Base-by-base conservation (phyloP, 2,797 vertebrate genomes). In the Lagodon rhomboides region DNA sequence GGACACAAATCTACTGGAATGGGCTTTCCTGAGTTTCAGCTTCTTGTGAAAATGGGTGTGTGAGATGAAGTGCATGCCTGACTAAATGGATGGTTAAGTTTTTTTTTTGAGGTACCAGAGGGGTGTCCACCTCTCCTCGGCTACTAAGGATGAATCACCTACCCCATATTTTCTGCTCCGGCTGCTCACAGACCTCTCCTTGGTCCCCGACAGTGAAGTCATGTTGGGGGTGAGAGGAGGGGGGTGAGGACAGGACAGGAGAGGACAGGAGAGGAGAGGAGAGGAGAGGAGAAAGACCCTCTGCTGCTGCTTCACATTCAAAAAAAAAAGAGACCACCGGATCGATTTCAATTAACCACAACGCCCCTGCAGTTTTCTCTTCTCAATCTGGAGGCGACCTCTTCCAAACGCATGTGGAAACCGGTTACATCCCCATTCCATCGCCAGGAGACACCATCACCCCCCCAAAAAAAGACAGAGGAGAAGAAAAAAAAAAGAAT, bases 121-220 rank as follows among this genome's bases (percentile, higher is more conserved):
- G 80, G 85, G 79, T 74, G 79, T 74, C 85, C 77, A 67, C 23
- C 67, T 34, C 30, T 34, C 61, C 20, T 56, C 1, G 5, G 53
- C 47, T 47, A 49, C 68, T 59, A 49, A 49, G 55, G 74, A 80
- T 68, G 63, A 77, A 80, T 63, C 88, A 96, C 97, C 95, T 96
- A 99, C 98, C 97, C 95, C 97, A 67, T 96, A 96, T 97, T 98
- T 99, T 92, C 97, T 96, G 95, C 94, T 96, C 92, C 97, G 94
- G 86, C 94, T 94, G 90, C 96, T 95, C 85, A 96, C 96, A 67
- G 96, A 94, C 93, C 97, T 95, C 82, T 99, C 98, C 93, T 99
- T 99, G 94, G 95, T 97, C 86, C 97, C 98, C 65, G 92, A 93
- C 79, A 95, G 93, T 78, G 95, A 96, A 93, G 93, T 96, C 95